These are phyloP conservation scores for Hydra vulgaris DNA, from an alignment of 30 jellyfish, hydroid and myxozoan species.

Conservation along the genomic window DNA sequence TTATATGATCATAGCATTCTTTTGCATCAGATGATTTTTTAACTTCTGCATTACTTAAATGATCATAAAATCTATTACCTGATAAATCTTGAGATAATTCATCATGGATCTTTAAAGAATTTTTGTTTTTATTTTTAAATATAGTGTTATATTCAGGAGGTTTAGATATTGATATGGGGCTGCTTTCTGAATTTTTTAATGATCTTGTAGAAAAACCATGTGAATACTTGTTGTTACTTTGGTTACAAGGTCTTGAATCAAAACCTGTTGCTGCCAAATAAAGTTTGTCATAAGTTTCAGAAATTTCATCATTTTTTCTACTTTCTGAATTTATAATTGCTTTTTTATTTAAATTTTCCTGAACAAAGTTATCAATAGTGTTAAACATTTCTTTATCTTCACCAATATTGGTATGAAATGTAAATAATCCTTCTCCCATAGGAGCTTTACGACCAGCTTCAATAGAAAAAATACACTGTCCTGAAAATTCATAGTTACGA, in stretches of 20 bases:
- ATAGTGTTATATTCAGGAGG: constrained; percentile 22
- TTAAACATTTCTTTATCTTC: constrained; percentile 83
- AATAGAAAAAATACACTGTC: constrained; percentile 56
- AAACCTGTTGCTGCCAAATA: constrained; percentile 29
- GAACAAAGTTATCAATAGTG: constrained; percentile 70
- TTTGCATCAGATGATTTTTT: background rate
- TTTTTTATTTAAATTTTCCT: constrained; percentile 53
- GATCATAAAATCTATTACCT: background rate
- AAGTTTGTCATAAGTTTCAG: constrained; percentile 59
- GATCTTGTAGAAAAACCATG: background rate
- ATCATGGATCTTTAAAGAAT: background rate
- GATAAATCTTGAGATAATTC: background rate
- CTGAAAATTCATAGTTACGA: constrained; percentile 81
- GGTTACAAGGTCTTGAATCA: background rate
- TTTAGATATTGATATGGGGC: background rate
- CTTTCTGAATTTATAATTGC: constrained; percentile 44
- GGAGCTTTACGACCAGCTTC: constrained; percentile 96
- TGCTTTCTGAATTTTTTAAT: background rate
- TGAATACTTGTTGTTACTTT: constrained; percentile 14
- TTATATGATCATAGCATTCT: constrained; percentile 14
- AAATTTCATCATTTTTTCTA: constrained; percentile 68
- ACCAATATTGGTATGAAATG: constrained; percentile 61
- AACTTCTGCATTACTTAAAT: background rate
- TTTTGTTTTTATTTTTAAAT: background rate
- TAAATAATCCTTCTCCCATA: constrained; percentile 84